A percentile compares a stretch with the other conserved stretches of the same genome.
Conservation (phyloP, 1,140 invertebrate species). For the Maconellicoccus hirsutus region DNA sequence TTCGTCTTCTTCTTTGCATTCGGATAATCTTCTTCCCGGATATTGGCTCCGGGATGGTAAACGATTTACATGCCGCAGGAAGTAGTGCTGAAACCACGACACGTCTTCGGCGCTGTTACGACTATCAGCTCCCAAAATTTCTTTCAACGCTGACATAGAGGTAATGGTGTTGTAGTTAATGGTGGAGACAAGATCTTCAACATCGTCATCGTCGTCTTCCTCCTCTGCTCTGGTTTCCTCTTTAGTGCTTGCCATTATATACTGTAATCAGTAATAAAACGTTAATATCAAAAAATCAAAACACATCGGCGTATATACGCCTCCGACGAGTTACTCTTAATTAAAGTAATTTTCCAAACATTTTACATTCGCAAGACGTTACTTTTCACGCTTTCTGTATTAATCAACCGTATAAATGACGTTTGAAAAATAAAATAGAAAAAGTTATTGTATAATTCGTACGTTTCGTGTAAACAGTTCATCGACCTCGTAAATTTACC, state of each 20-base stretch:
- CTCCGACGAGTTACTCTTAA: too few relatives aligned
- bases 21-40: slow-evolving; percentile 49
- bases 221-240: slow-evolving; percentile 23
- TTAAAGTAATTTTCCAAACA: too few relatives aligned
- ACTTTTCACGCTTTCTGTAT: too few relatives aligned
- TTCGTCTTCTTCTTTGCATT: slow-evolving; percentile 70
- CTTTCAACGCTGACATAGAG: slow-evolving; percentile 51
- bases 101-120: slow-evolving; percentile 49
- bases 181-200: slow-evolving; percentile 49
- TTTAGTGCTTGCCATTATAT: slow-evolving; percentile 12
- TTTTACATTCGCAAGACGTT: too few relatives aligned
- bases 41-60: slow-evolving; percentile 40
- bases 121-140: slow-evolving; percentile 44
- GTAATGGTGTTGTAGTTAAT: slow-evolving; percentile 54
- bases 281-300: background rate
- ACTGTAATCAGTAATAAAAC: background rate
- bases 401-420: too few relatives aligned
- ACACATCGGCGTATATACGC: too few relatives aligned
- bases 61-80: slow-evolving; percentile 55
- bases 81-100: slow-evolving; percentile 58
- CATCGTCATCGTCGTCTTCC: slow-evolving; percentile 41
- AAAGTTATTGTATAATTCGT: too few relatives aligned
- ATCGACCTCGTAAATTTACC: too few relatives aligned
- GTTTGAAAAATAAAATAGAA: too few relatives aligned
- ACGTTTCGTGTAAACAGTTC: too few relatives aligned